A percentile compares a stretch with the other conserved stretches of the same genome.
These are phyloP conservation scores for Schrankia costaestrigalis DNA, from an alignment of 2,888 invertebrate species.

Conservation along the genomic window DNA sequence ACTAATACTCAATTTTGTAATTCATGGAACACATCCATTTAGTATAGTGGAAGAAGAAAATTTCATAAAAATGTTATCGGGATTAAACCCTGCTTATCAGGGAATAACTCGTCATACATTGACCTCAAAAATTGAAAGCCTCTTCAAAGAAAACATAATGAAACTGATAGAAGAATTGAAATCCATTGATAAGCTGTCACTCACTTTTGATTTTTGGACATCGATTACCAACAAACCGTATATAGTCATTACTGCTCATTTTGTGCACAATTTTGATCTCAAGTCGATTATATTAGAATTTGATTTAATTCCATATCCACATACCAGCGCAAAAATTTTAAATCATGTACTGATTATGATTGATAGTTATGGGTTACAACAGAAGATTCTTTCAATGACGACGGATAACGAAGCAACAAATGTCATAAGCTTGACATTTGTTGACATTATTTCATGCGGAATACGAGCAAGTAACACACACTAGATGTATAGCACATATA, in stretches of 20 bases:
- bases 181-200: conserved; percentile 3
- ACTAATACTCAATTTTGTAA: not conserved
- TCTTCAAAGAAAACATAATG: not conserved
- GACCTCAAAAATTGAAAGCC: not conserved
- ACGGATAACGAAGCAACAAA: not conserved
- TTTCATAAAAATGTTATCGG: conserved; percentile 2
- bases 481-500: not conserved
- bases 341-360: too few relatives aligned
- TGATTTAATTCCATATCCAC: conserved; percentile 6
- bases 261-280: conserved; percentile 2
- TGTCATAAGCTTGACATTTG: not conserved
- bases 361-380: not conserved
- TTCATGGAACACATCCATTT: conserved; percentile 1
- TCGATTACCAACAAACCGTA: conserved; percentile 10
- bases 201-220: conserved; percentile 12
- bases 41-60: not conserved
- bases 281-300: conserved; percentile 8
- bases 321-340: too few relatives aligned
- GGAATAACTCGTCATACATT: not conserved
- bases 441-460: not conserved
- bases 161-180: not conserved
- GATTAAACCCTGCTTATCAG: not conserved
- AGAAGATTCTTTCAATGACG: conserved; percentile 1
- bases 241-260: conserved; percentile 10
- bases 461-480: not conserved